A percentile compares a stretch with the other conserved stretches of the same genome.
Evolutionary conservation across 1,140 invertebrate genomes (phyloP).

Genomic region (Macrocentrus cingulum): DNA sequence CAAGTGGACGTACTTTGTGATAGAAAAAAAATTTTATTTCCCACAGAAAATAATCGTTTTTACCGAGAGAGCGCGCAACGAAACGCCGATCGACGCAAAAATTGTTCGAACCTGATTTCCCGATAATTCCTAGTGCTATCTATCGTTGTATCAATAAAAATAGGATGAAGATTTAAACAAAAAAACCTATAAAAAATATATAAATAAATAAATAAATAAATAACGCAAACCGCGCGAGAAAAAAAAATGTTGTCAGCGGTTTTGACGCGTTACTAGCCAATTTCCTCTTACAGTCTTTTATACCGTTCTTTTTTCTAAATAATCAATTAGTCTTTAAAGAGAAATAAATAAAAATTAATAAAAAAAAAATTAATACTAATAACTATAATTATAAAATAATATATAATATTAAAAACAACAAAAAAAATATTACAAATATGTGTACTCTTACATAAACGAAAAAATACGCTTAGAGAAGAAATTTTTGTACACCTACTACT

Average conservation of each 20-base stretch:
- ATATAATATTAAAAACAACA: constrained; percentile 10
- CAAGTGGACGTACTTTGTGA: too few species aligned
- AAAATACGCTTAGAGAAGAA: constrained; percentile 37
- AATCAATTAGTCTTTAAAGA: constrained; percentile 43
- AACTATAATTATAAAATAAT: constrained; percentile 22
- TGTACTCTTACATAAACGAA: constrained; percentile 25
- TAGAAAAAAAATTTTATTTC: too few species aligned
- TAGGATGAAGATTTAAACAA: constrained; percentile 17
- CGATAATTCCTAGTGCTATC: constrained; percentile 42
- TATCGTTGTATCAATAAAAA: constrained; percentile 42
- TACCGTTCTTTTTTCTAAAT: constrained; percentile 55
- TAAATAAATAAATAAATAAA: constrained; percentile 26
- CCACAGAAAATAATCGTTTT: not conserved
- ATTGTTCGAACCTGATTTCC: constrained; percentile 36
- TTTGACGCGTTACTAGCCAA: constrained; percentile 44
- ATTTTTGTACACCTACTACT: constrained; percentile 34
- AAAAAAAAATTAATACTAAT: constrained; percentile 23
- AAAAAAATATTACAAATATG: constrained; percentile 22
- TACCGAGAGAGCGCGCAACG: constrained; percentile 1
- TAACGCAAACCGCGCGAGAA: constrained; percentile 33
- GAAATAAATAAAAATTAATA: constrained; percentile 14
- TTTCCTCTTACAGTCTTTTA: constrained; percentile 53
- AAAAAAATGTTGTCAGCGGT: not conserved
- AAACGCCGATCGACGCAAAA: not conserved
- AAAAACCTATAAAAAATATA: constrained; percentile 30